Evolutionary conservation across 1,140 invertebrate genomes (phyloP).

Genomic region (Diploscapter pachys): DNA sequence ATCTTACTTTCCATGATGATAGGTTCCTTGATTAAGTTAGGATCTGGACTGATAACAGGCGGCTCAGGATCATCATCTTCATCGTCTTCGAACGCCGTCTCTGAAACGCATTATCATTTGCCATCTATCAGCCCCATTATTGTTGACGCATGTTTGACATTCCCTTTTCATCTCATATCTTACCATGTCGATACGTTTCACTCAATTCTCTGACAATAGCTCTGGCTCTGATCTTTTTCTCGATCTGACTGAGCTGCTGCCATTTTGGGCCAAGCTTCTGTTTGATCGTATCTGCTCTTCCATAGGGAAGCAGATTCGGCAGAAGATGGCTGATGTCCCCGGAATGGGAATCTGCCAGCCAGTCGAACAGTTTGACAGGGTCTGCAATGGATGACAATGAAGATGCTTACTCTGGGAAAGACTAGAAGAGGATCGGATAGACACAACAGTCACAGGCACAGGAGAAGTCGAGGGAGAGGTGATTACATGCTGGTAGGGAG

Average conservation of each 20-base stretch:
- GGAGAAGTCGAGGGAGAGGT: too few relatives aligned
- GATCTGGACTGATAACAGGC: too few relatives aligned
- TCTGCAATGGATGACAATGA: constrained; percentile 41
- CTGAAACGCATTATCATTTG: too few relatives aligned
- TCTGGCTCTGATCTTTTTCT: constrained; percentile 42
- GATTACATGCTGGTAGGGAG: background rate
- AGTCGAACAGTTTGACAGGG: constrained; percentile 52
- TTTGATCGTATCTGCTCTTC: constrained; percentile 38
- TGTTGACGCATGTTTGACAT: too few relatives aligned
- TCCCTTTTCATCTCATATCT: too few relatives aligned
- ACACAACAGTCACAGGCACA: too few relatives aligned
- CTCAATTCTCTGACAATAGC: constrained; percentile 21
- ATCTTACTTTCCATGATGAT: too few relatives aligned
- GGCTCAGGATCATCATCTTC: too few relatives aligned
- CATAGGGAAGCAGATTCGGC: constrained; percentile 43
- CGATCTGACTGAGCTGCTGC: constrained; percentile 44
- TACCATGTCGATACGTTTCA: too few relatives aligned
- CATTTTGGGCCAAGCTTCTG: constrained; percentile 36
- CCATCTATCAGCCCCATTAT: too few relatives aligned
- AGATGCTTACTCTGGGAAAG: background rate
- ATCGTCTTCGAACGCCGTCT: too few relatives aligned
- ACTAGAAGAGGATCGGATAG: background rate
- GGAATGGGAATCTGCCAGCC: constrained; percentile 37
- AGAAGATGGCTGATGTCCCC: constrained; percentile 49
- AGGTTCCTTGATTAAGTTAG: too few relatives aligned